Percentiles rank a stretch among this genome's conserved stretches.
Evolutionary conservation across 1,140 invertebrate species (phyloP).

Genomic region (Drosophila ogumai): DNA sequence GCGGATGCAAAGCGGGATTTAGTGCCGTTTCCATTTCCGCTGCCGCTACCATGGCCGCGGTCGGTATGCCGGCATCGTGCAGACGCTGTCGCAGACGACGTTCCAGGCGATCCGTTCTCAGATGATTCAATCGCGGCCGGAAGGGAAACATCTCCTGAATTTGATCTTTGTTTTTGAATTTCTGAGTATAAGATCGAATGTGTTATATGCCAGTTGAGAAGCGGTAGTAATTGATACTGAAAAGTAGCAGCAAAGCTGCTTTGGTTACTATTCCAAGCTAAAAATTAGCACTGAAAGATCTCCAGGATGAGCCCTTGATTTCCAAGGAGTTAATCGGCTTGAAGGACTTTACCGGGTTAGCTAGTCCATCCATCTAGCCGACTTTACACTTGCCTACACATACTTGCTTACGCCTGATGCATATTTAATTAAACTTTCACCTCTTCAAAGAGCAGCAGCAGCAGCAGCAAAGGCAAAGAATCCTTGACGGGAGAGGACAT

Average conservation of each 20-base stretch:
- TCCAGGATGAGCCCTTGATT: not conserved
- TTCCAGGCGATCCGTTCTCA: not conserved
- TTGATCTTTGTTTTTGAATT: not conserved
- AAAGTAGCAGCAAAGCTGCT: not conserved
- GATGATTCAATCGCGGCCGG: constrained; percentile 2
- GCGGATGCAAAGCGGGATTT: not conserved
- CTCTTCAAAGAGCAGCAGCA: constrained; percentile 33
- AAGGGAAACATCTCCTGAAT: constrained; percentile 16
- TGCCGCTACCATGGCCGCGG: not conserved
- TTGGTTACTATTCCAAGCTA: not conserved
- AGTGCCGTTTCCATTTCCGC: not conserved
- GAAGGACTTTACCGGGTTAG: not conserved
- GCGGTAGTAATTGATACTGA: not conserved
- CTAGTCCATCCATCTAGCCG: not conserved
- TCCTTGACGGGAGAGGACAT: constrained; percentile 19
- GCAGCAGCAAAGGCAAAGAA: constrained; percentile 20
- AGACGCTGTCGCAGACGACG: not conserved
- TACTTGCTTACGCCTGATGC: constrained; percentile 48
- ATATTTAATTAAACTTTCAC: constrained; percentile 80
- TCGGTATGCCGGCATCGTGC: not conserved
- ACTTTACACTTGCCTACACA: constrained; percentile 2
- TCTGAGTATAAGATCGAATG: not conserved
- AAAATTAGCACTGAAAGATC: not conserved
- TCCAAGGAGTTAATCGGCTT: not conserved
- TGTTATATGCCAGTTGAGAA: not conserved